These are phyloP conservation scores for Macroteleia sp. DNA, from an alignment of 2,888 invertebrate genomes.

Conservation along the genomic window DNA sequence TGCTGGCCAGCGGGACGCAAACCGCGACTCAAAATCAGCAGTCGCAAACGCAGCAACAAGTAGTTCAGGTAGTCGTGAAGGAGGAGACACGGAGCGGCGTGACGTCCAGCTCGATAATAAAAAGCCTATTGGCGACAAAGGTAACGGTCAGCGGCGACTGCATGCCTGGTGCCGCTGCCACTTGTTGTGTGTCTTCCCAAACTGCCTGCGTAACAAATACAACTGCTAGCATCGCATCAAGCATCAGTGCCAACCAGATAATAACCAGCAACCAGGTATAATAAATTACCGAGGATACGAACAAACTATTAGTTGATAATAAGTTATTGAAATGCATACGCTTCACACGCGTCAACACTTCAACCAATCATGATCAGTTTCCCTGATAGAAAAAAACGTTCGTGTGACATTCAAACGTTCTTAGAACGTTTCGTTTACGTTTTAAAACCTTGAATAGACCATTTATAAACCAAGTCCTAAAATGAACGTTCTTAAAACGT, in stretches of 20 bases:
- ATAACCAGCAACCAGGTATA: conserved; percentile 83
- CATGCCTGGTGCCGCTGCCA: conserved; percentile 84
- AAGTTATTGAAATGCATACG: no score
- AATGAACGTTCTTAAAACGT: no score
- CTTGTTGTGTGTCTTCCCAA: conserved; percentile 83
- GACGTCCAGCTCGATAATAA: conserved; percentile 93
- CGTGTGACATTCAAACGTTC: no score
- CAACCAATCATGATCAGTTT: no score
- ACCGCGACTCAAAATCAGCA: conserved; percentile 58
- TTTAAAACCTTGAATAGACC: no score
- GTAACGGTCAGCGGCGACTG: conserved; percentile 87
- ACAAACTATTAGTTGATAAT: no score
- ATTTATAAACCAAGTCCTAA: no score
- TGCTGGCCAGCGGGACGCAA: not conserved
- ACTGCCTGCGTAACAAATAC: conserved; percentile 84
- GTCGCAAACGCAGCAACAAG: conserved; percentile 68
- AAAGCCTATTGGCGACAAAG: conserved; percentile 97
- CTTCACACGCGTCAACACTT: no score
- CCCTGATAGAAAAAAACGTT: no score
- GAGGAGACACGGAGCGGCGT: conserved; percentile 81
- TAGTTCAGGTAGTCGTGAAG: conserved; percentile 78
- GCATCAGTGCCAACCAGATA: conserved; percentile 84
- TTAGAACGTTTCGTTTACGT: no score
- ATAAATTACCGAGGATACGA: no score
- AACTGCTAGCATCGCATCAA: conserved; percentile 83